A percentile compares a stretch with the other conserved stretches of the same genome.
phyloP scores from a whole-genome alignment of 2,113 vertebrate species.

The Rhabdomys dilectus region DNA sequence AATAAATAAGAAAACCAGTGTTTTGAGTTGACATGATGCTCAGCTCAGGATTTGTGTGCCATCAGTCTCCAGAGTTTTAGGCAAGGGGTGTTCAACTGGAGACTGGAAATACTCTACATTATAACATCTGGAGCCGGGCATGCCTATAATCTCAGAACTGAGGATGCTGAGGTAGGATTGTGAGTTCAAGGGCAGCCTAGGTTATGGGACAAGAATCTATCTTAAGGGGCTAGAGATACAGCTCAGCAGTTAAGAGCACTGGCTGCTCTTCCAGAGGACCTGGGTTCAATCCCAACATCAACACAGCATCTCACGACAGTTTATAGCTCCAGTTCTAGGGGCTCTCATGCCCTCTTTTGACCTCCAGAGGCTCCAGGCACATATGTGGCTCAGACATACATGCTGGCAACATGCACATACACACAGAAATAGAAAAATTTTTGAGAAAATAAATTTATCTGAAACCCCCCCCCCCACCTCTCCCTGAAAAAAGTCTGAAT shows the following conservation, averaged over 20 bases:
- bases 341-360: not conserved
- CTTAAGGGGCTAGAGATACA: not conserved
- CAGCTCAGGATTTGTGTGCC: not conserved
- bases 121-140: not conserved
- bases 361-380: not conserved
- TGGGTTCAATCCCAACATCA: not conserved
- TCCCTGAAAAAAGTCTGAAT: not conserved
- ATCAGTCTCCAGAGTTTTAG: not conserved
- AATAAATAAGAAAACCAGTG: not conserved
- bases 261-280: not conserved
- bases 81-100: not conserved
- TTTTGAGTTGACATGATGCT: not conserved
- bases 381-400: not conserved
- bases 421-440: not conserved
- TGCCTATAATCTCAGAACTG: not conserved
- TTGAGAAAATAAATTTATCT: not conserved
- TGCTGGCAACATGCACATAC: not conserved
- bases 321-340: not conserved
- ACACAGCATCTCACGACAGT: not conserved
- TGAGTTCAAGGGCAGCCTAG: not conserved
- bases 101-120: not conserved
- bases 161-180: not conserved
- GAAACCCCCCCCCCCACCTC: no score
- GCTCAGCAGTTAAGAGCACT: not conserved
- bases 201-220: not conserved